Evolutionary conservation across 2,113 vertebrate genomes (phyloP).

Genomic region (Colistium nudipinnis): DNA sequence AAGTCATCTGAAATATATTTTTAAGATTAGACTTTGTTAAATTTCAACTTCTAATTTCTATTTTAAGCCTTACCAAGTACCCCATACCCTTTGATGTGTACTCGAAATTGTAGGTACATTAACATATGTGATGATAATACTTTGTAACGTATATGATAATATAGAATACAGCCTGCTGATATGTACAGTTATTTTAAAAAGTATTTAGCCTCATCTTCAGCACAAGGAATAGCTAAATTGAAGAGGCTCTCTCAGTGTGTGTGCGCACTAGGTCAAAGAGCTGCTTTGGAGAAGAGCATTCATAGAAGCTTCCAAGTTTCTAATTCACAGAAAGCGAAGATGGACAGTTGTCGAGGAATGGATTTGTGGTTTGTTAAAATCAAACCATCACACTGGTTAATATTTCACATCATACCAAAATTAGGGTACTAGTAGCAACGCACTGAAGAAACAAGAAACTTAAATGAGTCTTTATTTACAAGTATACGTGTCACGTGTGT

Average conservation of each 20-base stretch:
- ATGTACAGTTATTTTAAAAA: not conserved
- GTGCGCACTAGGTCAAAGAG: not conserved
- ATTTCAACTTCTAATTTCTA: no score
- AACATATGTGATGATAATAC: no score
- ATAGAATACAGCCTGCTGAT: not conserved
- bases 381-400: not conserved
- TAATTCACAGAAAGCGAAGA: no score
- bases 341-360: not conserved
- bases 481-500: not conserved
- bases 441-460: not conserved
- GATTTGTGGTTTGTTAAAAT: not conserved
- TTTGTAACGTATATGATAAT: no score
- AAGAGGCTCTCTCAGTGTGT: not conserved
- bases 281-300: not conserved
- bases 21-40: no score
- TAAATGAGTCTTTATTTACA: not conserved
- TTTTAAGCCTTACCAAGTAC: no score
- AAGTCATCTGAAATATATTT: no score
- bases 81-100: no score
- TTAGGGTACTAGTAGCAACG: not conserved
- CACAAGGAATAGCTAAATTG: not conserved
- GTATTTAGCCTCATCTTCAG: not conserved
- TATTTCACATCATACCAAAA: not conserved
- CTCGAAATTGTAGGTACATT: no score
- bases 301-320: not conserved